Conservation (phyloP, 2,797 vertebrate genomes). For the Leuciscus waleckii region DNA sequence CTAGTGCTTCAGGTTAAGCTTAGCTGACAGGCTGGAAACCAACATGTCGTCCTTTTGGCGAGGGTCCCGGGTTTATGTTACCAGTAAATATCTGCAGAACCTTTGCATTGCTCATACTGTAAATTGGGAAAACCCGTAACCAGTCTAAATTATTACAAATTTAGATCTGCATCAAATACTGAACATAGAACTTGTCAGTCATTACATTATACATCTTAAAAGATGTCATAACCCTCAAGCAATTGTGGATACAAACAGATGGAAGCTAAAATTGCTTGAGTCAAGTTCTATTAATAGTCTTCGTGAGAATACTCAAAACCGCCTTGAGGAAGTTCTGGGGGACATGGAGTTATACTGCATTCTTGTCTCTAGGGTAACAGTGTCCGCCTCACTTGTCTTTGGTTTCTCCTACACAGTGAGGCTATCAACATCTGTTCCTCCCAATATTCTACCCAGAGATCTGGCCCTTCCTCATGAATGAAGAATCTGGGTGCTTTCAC, state of each 20-base stretch:
- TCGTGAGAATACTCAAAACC: conserved; percentile 19
- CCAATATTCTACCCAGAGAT: conserved; percentile 53
- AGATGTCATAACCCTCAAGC: conserved; percentile 4
- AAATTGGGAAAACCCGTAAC: background rate
- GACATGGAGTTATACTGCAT: conserved; percentile 35
- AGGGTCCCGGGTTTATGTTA: conserved; percentile 11
- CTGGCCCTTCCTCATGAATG: conserved; percentile 50
- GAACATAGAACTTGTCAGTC: background rate
- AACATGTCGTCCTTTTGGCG: conserved; percentile 38
- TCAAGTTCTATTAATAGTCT: conserved; percentile 41
- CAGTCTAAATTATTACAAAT: background rate
- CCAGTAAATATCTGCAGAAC: background rate
- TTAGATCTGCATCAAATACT: background rate
- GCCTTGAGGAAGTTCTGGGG: conserved; percentile 34
- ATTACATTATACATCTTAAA: conserved; percentile 9
- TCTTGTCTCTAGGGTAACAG: conserved; percentile 40
- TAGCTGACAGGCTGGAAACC: conserved; percentile 43
- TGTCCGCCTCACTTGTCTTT: conserved; percentile 37
- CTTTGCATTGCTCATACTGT: background rate
- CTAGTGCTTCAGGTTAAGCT: conserved; percentile 47
- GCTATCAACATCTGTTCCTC: conserved; percentile 64
- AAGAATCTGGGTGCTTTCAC: conserved; percentile 11
- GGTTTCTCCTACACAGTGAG: conserved; percentile 17
- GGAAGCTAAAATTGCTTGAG: conserved; percentile 28
- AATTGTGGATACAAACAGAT: conserved; percentile 34